Evolutionary conservation across 2,797 vertebrate species (phyloP).

Genomic region (Avahi laniger): DNA sequence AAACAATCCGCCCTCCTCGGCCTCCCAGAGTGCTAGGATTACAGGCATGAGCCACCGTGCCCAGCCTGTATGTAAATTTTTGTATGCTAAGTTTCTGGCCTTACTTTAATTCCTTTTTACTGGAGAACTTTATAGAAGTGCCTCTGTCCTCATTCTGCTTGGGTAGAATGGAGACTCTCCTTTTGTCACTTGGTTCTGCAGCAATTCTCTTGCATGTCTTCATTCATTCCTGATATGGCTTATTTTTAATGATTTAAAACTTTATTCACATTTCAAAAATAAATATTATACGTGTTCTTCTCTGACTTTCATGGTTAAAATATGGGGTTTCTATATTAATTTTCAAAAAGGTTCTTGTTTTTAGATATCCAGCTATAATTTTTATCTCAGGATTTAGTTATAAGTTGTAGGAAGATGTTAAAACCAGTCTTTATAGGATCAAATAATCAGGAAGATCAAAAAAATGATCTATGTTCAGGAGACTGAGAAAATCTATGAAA

Average conservation of each 20-base stretch:
- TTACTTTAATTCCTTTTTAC: neutral
- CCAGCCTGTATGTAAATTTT: neutral
- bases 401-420: neutral
- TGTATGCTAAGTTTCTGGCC: neutral
- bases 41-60: too few species aligned
- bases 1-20: too few species aligned
- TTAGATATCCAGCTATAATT: neutral
- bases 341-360: neutral
- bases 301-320: neutral
- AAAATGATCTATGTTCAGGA: neutral
- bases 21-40: too few species aligned
- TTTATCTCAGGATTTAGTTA: neutral
- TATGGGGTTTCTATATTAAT: neutral
- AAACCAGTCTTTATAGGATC: neutral
- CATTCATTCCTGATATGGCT: neutral
- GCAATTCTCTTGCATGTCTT: neutral
- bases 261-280: conserved; percentile 19
- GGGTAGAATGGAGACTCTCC: neutral
- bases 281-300: neutral
- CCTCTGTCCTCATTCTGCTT: neutral
- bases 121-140: neutral
- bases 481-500: neutral
- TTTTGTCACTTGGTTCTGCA: neutral
- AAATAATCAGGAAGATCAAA: neutral
- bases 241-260: neutral